Conservation (phyloP, 1,140 invertebrate genomes). For the Apocrypta bakeri region DNA sequence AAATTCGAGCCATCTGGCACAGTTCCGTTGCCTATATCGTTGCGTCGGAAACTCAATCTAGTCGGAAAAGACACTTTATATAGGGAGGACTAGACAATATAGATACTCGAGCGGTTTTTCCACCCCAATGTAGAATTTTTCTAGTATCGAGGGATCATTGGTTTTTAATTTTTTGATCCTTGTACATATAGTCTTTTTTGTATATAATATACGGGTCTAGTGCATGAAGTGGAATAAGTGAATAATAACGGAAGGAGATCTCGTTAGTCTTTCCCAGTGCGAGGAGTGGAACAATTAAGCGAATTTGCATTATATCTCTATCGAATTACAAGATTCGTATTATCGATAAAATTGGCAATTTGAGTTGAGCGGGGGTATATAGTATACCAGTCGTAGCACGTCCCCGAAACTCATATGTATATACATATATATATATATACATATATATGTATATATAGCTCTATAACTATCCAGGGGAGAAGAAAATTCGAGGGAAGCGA, state of each 20-base stretch:
- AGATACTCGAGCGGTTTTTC: neutral
- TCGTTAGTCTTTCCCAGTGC: conserved; percentile 49
- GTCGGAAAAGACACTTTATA: conserved; percentile 63
- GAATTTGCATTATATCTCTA: conserved; percentile 75
- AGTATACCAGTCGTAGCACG: no score
- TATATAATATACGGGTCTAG: no score
- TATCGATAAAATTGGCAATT: conserved; percentile 75
- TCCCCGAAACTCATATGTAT: neutral
- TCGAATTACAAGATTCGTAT: conserved; percentile 74
- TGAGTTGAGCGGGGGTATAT: conserved; percentile 47
- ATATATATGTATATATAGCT: no score
- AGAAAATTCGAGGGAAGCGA: conserved; percentile 36
- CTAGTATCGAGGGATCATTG: neutral
- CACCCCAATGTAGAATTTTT: neutral
- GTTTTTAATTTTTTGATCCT: neutral
- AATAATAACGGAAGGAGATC: no score
- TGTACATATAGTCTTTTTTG: no score
- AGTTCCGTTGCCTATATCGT: conserved; percentile 55
- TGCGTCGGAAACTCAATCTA: conserved; percentile 69
- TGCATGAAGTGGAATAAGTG: no score
- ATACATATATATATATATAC: no score
- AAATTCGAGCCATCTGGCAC: conserved; percentile 67
- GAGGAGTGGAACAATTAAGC: conserved; percentile 71
- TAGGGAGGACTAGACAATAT: conserved; percentile 55
- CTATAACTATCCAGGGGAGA: conserved; percentile 34